Base-by-base conservation (phyloP, 2,113 vertebrate genomes). In the Riparia riparia region DNA sequence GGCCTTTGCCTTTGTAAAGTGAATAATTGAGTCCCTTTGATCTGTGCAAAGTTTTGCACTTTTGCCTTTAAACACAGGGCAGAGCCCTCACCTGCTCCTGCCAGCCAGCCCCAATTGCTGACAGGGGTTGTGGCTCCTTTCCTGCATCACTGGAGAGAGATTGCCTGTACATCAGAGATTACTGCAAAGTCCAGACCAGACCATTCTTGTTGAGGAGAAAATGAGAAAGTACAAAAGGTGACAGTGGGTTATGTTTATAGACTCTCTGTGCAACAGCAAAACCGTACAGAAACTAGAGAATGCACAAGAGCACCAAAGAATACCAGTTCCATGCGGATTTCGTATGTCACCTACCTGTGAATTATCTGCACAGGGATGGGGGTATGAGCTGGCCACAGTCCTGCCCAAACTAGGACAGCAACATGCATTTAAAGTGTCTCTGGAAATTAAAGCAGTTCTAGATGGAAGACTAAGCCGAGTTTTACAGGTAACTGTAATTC, bases 151-250 rank as follows among this genome's bases (percentile, higher is more conserved):
- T 82, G 81, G 84, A 76, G 63, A 71, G 15, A 28, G 77, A 73
- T 37, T 70, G 73, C 60, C 65, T n/a, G 82, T 93, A 96, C 93
- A 76, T 93, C 77, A 79, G 79, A 82, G 82, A 77, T 68, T 94
- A 84, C 77, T 91, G 93, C 58, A 69, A 97, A 95, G 92, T 92
- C 92, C 93, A 80, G 87, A 87, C 82, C 81, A 89, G 94, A 94
- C 66, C 90, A 94, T 81, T 91, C 90, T 82, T 93, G 96, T 87
- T 94, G 60, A 53, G 94, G 50, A 91, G 72, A 96, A 90, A 95
- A 95, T 53, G 83, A 97, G 84, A 96, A 95, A 87, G 97, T 95
- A 97, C 96, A 97, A 97, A 97, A 97, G 96, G 96, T 97, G 96
- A 96, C 90, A 66, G 58, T 7, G 17, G 97, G 96, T 97, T 96